Evolutionary conservation across 2,113 vertebrate species (phyloP).

Genomic region (Ageneiosus marmoratus): DNA sequence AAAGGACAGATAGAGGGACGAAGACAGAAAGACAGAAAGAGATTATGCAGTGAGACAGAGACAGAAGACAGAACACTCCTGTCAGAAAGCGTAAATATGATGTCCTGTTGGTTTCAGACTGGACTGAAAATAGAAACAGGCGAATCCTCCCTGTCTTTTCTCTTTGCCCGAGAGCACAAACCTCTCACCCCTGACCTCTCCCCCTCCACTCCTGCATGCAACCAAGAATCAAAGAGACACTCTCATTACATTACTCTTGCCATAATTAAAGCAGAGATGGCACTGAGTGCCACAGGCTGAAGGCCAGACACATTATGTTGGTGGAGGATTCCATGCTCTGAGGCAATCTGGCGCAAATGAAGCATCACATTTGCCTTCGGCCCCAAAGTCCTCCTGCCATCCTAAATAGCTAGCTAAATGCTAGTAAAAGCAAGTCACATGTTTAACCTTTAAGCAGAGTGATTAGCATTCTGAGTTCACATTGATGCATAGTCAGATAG

Average conservation of each 20-base stretch:
- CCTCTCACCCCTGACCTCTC: neutral
- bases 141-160: too few species aligned
- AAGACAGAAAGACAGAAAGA: neutral
- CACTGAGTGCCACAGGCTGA: constrained; percentile 32
- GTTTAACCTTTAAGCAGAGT: constrained; percentile 10
- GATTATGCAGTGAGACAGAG: neutral
- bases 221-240: constrained; percentile 53
- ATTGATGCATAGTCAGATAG: neutral
- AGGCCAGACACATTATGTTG: constrained; percentile 38
- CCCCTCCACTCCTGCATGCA: constrained; percentile 11
- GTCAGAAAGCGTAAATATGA: constrained; percentile 38
- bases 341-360: constrained; percentile 29
- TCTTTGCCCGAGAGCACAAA: constrained; percentile 25
- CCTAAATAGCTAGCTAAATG: neutral
- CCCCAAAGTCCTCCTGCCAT: neutral
- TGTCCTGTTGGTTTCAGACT: constrained; percentile 14
- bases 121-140: constrained; percentile 44
- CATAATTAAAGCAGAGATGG: constrained; percentile 50
- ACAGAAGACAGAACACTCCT: constrained; percentile 18
- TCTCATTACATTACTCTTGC: constrained; percentile 52
- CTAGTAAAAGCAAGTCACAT: neutral
- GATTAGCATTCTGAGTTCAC: neutral
- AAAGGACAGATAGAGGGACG: neutral
- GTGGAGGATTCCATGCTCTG: constrained; percentile 22
- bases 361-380: constrained; percentile 16